Evolutionary conservation across 2,888 invertebrate species (phyloP), one percentile per base, ranked within the genome.

Genomic region (Furcula furcula): DNA sequence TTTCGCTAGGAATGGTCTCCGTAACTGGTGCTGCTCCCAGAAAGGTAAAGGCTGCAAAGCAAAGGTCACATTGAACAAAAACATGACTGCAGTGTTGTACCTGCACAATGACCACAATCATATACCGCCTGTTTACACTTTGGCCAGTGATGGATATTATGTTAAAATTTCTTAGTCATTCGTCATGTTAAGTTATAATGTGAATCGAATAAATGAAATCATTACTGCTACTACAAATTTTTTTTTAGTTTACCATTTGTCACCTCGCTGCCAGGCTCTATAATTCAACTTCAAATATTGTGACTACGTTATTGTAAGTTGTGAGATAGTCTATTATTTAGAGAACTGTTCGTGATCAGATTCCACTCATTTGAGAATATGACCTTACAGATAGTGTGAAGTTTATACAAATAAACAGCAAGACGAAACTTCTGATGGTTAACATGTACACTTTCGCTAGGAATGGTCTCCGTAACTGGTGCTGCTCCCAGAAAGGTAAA

Each of bases 21-120:
- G 63, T 0, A 66, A 74, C 20, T 79, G 59, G 61, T 80, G 79
- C 41, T 79, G 80, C 30, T 78, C 79, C 0, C 71, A 75, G 36
- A 74, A 63, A 36, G 18, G 46, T 0, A 73, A 68, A 31, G 77
- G 74, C 0, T 80, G 79, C 39, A 72, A 66, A 36, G 78, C 76
- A 1, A 65, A 50, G 15, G 52, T 78, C 2, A 64, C 58, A 31
- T 40, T 79, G 1, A 64, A 53, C 16, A 31, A 34, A 1, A 44
- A 63, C 2, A 56, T 64, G 16, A 51, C 48, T 2, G 41, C 45
- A 25, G 57, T 67, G 0, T 26, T 54, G 0, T 55, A 47, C 7
- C 49, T 40, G 9, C 32, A 50, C 9, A 53, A 56, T 10, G 42
- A 50, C 0, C 79, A 79, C 18, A 49, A 62, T 4, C 78, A 78